Conservation (phyloP, 2,113 vertebrate genomes). For the Miniopterus natalensis region DNA sequence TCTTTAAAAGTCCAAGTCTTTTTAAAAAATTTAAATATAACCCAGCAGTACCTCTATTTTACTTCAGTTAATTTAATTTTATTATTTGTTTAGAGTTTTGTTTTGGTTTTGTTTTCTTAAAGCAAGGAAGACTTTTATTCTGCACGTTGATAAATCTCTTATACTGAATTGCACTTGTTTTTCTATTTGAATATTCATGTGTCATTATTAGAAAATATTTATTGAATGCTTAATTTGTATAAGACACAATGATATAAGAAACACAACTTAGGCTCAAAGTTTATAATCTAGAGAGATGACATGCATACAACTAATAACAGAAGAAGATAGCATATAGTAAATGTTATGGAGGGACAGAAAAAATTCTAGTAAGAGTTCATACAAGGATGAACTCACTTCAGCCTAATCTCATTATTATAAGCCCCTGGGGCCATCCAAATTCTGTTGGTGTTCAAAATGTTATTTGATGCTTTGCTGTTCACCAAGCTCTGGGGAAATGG, state of each 20-base stretch:
- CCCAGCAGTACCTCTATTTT: not conserved
- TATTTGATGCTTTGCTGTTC: constrained; percentile 29
- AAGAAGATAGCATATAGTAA: not conserved
- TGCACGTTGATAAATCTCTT: not conserved
- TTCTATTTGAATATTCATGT: constrained; percentile 60
- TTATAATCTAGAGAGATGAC: constrained; percentile 8
- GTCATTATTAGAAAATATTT: constrained; percentile 66
- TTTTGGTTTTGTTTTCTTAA: not conserved
- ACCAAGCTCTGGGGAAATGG: constrained; percentile 15
- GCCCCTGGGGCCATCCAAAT: not conserved
- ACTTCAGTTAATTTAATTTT: not conserved
- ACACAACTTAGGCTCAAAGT: not conserved
- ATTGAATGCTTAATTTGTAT: constrained; percentile 65
- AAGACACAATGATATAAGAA: not conserved
- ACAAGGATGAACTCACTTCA: constrained; percentile 47
- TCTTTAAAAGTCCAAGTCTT: not conserved
- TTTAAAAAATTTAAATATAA: constrained; percentile 6
- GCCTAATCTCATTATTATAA: constrained; percentile 30
- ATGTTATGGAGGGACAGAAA: not conserved
- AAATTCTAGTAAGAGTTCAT: constrained; percentile 26
- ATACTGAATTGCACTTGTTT: not conserved
- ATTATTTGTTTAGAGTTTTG: not conserved
- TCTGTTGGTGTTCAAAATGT: constrained; percentile 16
- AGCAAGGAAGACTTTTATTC: not conserved
- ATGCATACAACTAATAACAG: not conserved